Conservation (phyloP, 2,113 vertebrate genomes). For the Gopherus evgoodei region DNA sequence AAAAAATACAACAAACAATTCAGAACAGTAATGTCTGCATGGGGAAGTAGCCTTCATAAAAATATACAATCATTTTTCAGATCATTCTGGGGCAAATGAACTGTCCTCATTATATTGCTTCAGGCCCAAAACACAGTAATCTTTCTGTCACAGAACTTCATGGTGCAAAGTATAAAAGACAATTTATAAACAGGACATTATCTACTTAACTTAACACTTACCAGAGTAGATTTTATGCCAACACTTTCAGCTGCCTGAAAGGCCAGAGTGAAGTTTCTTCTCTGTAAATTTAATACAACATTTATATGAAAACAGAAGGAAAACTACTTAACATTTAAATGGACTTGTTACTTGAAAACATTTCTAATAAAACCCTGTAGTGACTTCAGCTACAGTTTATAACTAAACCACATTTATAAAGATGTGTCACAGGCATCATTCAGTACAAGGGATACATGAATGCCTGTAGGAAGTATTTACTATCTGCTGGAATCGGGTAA, state of each 20-base stretch:
- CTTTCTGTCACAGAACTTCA: background rate
- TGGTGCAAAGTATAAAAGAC: background rate
- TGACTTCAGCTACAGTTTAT: background rate
- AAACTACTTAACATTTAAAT: background rate
- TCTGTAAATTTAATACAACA: constrained; percentile 77
- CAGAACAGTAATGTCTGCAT: background rate
- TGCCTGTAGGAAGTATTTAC: background rate
- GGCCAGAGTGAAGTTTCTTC: constrained; percentile 95
- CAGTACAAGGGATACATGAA: fast-evolving
- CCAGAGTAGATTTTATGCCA: constrained; percentile 97
- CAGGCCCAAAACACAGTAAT: background rate
- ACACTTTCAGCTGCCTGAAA: constrained; percentile 99
- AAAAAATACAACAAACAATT: background rate
- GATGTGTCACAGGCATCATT: background rate
- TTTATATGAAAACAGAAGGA: constrained; percentile 23
- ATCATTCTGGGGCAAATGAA: constrained; percentile 1
- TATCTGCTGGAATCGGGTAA: background rate
- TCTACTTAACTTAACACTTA: constrained; percentile 77
- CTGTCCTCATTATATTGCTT: background rate
- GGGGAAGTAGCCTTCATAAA: background rate
- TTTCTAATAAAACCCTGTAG: background rate
- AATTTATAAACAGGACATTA: background rate
- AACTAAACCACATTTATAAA: background rate
- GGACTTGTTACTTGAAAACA: background rate
- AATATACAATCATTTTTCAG: background rate